Evolutionary conservation across 2,888 invertebrate species (phyloP), one percentile per base, ranked within the genome.

Genomic region (Hypomecis punctinalis): DNA sequence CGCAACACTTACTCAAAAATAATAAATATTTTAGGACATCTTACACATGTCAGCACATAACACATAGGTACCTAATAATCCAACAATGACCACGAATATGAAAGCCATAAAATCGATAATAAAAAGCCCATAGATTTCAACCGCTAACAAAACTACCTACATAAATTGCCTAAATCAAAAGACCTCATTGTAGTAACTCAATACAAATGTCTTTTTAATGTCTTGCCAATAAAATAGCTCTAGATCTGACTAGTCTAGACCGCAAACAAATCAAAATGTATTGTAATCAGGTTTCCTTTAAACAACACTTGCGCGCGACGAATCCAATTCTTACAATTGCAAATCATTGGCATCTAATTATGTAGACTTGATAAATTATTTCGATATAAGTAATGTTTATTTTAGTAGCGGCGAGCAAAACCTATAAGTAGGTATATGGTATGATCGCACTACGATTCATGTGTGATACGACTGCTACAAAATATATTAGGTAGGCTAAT

Each of bases 281-380:
- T 45, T 60, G 35, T 39, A 51, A 59, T 36, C 23, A 10, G 36
- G 51, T 43, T 10, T 47, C 23, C 23, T 23, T 36, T 23, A 11
- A 53, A 35, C 39, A 48, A 37, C 57, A 53, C 42, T 48, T 61
- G 57, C 42, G 48, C 52, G 33, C 42, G 47, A 13, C 61, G 33
- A 61, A 56, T 39, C 35, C 36, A 52, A 65, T 53, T 60, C 13
- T 9, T 4, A 33, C 51, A 58, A 67, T 63, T 63, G 48, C 54
- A 58, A 51, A 54, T 63, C 45, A 68, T 62, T 56, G 51, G 8
- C 42, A 47, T 36, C 42, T 56, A 42, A 62, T 58, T 59, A 58
- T 49, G 23, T 51, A 40, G 10, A 11, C 5, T 39, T 56, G 46
- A 48, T 59, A 51, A 37, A 59, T 58, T 37, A 46, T 49, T 10